phyloP scores from a whole-genome alignment of 2,113 vertebrate genomes.

The Beaufortia kweichowensis region DNA sequence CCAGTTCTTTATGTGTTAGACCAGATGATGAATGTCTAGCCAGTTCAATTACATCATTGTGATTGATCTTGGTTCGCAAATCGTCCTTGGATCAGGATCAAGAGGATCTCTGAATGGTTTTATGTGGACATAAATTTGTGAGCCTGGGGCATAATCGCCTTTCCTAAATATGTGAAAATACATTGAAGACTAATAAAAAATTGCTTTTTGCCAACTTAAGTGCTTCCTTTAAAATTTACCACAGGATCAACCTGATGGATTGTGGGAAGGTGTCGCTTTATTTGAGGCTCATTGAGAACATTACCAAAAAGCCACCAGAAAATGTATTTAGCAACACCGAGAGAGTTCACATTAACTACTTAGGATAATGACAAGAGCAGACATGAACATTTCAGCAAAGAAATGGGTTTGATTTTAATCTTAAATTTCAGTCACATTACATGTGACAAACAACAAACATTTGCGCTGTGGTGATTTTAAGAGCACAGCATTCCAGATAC shows the following conservation, averaged over 20 bases:
- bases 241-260: neutral
- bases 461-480: conserved; percentile 1
- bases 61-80: neutral
- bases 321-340: conserved; percentile 15
- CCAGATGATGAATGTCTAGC: conserved; percentile 29
- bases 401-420: neutral
- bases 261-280: neutral
- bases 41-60: conserved; percentile 10
- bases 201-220: too few species aligned
- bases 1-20: neutral
- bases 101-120: neutral
- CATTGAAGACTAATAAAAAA: too few species aligned
- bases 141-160: too few species aligned
- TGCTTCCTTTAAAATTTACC: neutral
- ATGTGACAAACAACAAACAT: conserved; percentile 14
- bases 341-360: neutral
- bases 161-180: neutral
- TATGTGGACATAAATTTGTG: neutral
- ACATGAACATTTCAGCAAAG: neutral
- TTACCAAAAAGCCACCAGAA: neutral
- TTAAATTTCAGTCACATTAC: neutral
- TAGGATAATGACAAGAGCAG: neutral
- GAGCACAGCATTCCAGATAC: neutral
- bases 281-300: neutral
- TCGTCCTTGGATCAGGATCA: conserved; percentile 23